Conservation (phyloP, 64 coral and sea anemone species). For the Pocillopora verrucosa region DNA sequence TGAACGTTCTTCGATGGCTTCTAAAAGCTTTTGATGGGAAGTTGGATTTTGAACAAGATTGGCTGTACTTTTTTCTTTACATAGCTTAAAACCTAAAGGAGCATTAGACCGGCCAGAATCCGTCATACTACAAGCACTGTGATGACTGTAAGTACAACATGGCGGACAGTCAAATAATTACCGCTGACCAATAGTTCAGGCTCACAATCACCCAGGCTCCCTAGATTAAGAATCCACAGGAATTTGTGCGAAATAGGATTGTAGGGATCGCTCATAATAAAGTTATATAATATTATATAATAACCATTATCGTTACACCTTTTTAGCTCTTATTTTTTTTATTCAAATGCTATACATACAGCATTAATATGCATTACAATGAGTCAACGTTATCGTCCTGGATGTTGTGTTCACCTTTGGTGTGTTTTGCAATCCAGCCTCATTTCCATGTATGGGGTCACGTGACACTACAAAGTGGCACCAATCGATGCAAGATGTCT, state of each 20-base stretch:
- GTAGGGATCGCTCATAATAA: too few species aligned
- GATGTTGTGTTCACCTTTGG: conserved; percentile 65
- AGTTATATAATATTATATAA: too few species aligned
- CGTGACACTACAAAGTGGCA: conserved; percentile 56
- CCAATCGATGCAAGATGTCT: conserved; percentile 57
- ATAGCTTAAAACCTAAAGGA: conserved; percentile 48
- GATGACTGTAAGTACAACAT: conserved; percentile 60
- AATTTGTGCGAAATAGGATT: too few species aligned
- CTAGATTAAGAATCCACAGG: too few species aligned
- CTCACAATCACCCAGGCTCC: conserved; percentile 24
- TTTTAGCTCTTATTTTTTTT: too few species aligned
- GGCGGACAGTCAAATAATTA: conserved; percentile 65
- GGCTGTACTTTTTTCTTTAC: not conserved
- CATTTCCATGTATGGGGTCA: conserved; percentile 47
- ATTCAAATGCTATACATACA: not conserved
- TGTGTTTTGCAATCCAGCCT: conserved; percentile 53
- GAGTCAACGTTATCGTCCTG: conserved; percentile 52
- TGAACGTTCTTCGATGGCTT: not conserved
- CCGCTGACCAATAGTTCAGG: conserved; percentile 50
- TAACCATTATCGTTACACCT: too few species aligned
- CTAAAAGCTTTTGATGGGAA: not conserved
- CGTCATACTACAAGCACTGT: conserved; percentile 52
- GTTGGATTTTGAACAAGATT: not conserved
- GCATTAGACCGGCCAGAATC: conserved; percentile 47
- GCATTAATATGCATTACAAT: conserved; percentile 39